A percentile compares a stretch with the other conserved stretches of the same genome.
Conservation (phyloP, 2,797 vertebrate species). For the Lagocephalus sceleratus region DNA sequence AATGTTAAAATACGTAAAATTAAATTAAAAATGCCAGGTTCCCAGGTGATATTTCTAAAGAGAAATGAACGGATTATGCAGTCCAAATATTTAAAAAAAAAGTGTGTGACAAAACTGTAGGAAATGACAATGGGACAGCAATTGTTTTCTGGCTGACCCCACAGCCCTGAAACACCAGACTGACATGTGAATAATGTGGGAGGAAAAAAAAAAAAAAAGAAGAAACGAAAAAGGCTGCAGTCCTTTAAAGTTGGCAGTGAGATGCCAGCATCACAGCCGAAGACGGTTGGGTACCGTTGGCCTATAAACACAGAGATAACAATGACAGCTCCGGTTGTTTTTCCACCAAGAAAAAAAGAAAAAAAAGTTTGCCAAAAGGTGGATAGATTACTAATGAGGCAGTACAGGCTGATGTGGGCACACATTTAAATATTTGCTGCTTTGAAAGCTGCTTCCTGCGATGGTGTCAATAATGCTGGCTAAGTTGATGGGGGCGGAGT, state of each 20-base stretch:
- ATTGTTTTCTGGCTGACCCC: slow-evolving; percentile 23
- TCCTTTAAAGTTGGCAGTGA: slow-evolving; percentile 33
- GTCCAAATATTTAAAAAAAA: background rate
- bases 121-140: slow-evolving; percentile 8
- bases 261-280: slow-evolving; percentile 25
- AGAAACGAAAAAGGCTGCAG: slow-evolving; percentile 14
- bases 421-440: slow-evolving; percentile 14
- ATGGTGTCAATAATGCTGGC: slow-evolving; percentile 10
- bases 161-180: slow-evolving; percentile 6
- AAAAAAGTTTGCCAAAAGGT: slow-evolving; percentile 33
- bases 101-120: background rate
- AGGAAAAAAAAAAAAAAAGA: too few species aligned
- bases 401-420: slow-evolving; percentile 22
- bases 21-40: background rate
- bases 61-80: too few species aligned
- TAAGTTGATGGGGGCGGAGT: slow-evolving; percentile 34
- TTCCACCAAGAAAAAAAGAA: slow-evolving; percentile 22
- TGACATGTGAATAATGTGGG: slow-evolving; percentile 7
- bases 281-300: slow-evolving; percentile 11
- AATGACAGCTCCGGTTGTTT: slow-evolving; percentile 35
- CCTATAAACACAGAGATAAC: slow-evolving; percentile 35
- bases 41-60: background rate
- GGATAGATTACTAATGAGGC: slow-evolving; percentile 53
- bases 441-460: slow-evolving; percentile 10
- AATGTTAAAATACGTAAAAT: background rate